phyloP scores from a whole-genome alignment of 2,888 invertebrate species.

The Calliphora vomitoria region DNA sequence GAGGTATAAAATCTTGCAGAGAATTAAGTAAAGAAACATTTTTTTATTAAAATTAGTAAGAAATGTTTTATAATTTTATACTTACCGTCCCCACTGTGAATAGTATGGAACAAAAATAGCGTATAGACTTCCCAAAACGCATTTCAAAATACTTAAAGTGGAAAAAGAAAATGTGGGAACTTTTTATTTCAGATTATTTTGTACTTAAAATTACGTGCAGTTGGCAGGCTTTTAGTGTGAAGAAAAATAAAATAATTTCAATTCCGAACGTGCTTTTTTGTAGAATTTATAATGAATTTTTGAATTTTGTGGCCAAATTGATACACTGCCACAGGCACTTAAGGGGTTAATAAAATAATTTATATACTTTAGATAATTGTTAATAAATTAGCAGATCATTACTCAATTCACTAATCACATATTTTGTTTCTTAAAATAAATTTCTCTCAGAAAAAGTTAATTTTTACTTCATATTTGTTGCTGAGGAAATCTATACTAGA shows the following conservation, averaged over 20 bases:
- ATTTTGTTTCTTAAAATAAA: too few species aligned
- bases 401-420: too few species aligned
- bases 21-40: conserved; percentile 11
- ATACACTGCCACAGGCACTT: conserved; percentile 10
- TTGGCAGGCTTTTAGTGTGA: background rate
- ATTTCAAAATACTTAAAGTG: conserved; percentile 85
- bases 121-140: conserved; percentile 89
- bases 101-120: conserved; percentile 89
- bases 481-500: too few species aligned
- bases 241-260: background rate
- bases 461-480: too few species aligned
- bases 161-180: conserved; percentile 1
- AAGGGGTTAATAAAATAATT: background rate
- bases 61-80: conserved; percentile 70
- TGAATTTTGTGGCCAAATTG: background rate
- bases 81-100: conserved; percentile 90
- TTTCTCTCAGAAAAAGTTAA: too few species aligned
- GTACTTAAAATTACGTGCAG: background rate
- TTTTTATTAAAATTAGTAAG: background rate
- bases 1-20: conserved; percentile 80
- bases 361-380: background rate
- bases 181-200: background rate
- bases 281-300: background rate
- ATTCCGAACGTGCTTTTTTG: background rate
- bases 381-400: background rate